Base-by-base conservation (phyloP, 2,113 vertebrate genomes). In the Saccopteryx bilineata region DNA sequence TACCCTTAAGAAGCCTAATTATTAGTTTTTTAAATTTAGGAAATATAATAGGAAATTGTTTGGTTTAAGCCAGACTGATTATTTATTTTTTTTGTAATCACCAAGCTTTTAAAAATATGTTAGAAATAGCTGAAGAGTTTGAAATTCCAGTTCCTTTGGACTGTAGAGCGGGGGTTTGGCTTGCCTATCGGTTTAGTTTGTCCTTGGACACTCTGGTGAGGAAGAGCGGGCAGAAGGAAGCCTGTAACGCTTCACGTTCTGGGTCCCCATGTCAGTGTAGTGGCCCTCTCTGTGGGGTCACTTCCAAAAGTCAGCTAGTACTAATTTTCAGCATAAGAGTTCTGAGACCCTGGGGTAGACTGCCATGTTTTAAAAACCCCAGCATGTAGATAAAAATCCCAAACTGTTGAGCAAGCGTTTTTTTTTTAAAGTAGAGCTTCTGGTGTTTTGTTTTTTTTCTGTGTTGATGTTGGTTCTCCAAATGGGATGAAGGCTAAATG, bases 1-100 rank as follows among this genome's bases (percentile, higher is more conserved):
- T 54, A 82, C 58, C 50, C 24, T 31, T 85, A 89, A 93, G 84
- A 79, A 95, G 3, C 72, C 68, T 68, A n/a, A 80, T 78, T 76
- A 33, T 76, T 66, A 24, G 85, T 69, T 50, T 72, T 76, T 75
- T 60, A 6, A 54, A 75, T 80, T 84, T 28, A 48, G 33, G 56
- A 85, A 65, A 58, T 81, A 54, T 24, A 15, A 31, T 72, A 50
- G 48, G 74, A 78, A 28, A 48, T 82, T 66, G 7, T 89, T 76
- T 86, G 50, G 21, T 21, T 76, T 84, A 72, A 83, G 13, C 52
- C 31, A 87, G 63, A 74, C 52, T 68, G 7, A 54, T 82, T 83
- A 50, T 17, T 28, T 14, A 69, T 31, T 39, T 95, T 83, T 75
- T 26, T 18, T 61, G n/a, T 58, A 87, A 87, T 87, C 66, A 76